Evolutionary conservation across 2,113 vertebrate species (phyloP).

Genomic region (Vulpes ferrilata): DNA sequence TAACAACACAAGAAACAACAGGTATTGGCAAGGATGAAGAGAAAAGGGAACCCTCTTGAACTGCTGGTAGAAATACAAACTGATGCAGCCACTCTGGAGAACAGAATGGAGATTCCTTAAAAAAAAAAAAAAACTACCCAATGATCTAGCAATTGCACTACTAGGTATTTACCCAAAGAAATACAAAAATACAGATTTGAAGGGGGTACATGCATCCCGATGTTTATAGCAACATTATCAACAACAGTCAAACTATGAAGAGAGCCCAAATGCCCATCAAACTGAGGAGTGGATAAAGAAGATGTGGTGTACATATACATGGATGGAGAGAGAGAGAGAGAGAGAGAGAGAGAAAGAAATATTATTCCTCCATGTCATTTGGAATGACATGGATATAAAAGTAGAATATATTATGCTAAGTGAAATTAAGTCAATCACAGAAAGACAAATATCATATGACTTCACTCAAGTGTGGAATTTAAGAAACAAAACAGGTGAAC

Average conservation of each 20-base stretch:
- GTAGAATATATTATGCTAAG: neutral
- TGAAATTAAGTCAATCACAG: neutral
- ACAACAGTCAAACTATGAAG: too few species aligned
- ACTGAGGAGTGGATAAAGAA: too few species aligned
- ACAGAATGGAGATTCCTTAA: neutral
- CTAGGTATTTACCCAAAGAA: neutral
- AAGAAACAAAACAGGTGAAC: neutral
- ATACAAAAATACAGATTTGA: neutral
- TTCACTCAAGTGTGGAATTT: neutral
- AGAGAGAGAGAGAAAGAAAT: too few species aligned
- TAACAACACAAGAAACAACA: too few species aligned
- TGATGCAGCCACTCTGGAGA: neutral
- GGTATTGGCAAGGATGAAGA: too few species aligned
- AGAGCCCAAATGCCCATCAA: too few species aligned
- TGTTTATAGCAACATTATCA: too few species aligned
- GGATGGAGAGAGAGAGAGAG: too few species aligned
- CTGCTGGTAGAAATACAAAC: neutral
- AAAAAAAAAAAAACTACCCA: neutral
- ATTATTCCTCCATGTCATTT: neutral
- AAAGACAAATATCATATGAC: neutral
- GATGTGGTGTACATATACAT: neutral
- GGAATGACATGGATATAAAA: neutral
- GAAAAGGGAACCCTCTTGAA: too few species aligned
- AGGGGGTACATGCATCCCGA: neutral
- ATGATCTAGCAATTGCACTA: neutral